These are phyloP conservation scores for Platycercus adscitus DNA, from an alignment of 2,113 vertebrate genomes.

Conservation along the genomic window DNA sequence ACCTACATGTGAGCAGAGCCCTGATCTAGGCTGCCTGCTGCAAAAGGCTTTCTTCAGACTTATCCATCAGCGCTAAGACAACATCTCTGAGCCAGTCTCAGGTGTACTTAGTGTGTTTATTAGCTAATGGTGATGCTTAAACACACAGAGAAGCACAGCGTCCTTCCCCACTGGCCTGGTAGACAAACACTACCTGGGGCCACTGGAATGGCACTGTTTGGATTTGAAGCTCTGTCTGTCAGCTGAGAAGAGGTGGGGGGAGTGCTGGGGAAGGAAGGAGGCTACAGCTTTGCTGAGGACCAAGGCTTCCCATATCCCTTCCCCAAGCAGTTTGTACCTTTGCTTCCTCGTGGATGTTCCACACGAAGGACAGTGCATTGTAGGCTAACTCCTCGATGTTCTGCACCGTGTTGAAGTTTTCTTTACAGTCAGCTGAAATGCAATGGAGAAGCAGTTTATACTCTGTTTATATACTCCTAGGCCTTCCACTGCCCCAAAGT, in stretches of 20 bases:
- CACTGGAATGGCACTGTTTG: background rate
- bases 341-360: conserved; percentile 93
- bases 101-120: background rate
- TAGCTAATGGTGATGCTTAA: conserved; percentile 29
- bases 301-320: background rate
- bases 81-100: conserved; percentile 18
- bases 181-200: conserved; percentile 6
- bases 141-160: background rate
- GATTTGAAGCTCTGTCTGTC: background rate
- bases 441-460: background rate
- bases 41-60: background rate
- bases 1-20: background rate
- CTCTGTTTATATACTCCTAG: background rate
- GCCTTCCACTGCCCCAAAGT: background rate
- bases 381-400: conserved; percentile 94
- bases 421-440: conserved; percentile 93
- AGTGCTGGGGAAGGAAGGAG: background rate
- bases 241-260: background rate
- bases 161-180: conserved; percentile 4
- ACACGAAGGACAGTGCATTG: conserved; percentile 94
- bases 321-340: conserved; percentile 80
- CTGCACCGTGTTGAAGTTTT: conserved; percentile 92
- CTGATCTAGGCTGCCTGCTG: background rate
- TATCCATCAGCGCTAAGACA: conserved; percentile 51
- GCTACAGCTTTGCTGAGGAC: background rate